Base-by-base conservation (phyloP, 2,113 vertebrate species). In the Saccopteryx bilineata region DNA sequence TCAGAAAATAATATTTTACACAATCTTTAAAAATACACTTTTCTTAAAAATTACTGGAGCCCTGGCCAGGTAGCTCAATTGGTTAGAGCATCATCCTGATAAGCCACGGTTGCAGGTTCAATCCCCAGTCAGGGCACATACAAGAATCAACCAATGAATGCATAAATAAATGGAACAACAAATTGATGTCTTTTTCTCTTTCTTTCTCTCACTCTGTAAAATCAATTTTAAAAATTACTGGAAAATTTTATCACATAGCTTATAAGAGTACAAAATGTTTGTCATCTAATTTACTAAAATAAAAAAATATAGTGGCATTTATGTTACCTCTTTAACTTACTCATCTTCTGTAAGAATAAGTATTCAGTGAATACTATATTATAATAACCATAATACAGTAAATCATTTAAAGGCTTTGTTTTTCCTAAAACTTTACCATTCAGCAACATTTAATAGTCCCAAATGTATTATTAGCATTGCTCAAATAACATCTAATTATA, bases 401-500 rank as follows among this genome's bases (percentile, higher is more conserved):
- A 75, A 54, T 60, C 9, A 94, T 68, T 90, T 95, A 13, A 83
- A 81, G n/a, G n/a, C 48, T 85, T 91, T 90, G 24, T 61, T 86
- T 96, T 94, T 17, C 5, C 9, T 65, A 83, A 46, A 93, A 85
- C 24, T 78, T 39, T 65, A 56, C n/a, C 15, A 23, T 85, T 86
- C 26, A 63, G 31, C 9, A 95, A 63, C 7, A 71, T 48, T 83
- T 60, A 91, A 5, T 69, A 76, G 21, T 85, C 15, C 28, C 39
- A 83, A 74, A 80, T 66, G 9, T 90, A 72, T 74, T 52, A 63
- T 74, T 52, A 63, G 9, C 14, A 87, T 86, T 46, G 18, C 9
- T 87, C 52, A 89, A 83, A 83, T 63, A 86, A 86, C 13, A 89
- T 82, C 7, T 89, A 93, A 81, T 76, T 90, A 61, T 48, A 91